These are phyloP conservation scores for Poecilia picta DNA, from an alignment of 2,797 vertebrate species.

Conservation along the genomic window DNA sequence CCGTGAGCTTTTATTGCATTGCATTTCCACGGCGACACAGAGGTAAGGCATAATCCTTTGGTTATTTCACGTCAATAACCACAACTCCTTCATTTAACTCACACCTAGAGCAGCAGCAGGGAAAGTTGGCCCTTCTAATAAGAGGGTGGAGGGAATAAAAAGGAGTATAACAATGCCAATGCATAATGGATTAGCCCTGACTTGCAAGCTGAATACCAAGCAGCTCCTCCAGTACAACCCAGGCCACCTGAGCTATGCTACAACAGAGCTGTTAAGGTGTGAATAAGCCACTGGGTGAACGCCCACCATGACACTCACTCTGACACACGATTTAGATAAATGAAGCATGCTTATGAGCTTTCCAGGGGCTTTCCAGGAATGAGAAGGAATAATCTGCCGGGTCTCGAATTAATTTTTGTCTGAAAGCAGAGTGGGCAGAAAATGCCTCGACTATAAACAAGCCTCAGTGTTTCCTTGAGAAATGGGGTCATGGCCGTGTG, in stretches of 20 bases:
- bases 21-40: conserved; percentile 64
- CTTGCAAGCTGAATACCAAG: conserved; percentile 72
- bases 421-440: conserved; percentile 38
- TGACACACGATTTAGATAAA: conserved; percentile 77
- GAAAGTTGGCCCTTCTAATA: conserved; percentile 69
- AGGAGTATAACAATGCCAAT: conserved; percentile 70
- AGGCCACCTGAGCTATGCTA: conserved; percentile 67
- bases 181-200: conserved; percentile 75
- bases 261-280: conserved; percentile 73
- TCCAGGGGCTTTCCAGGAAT: conserved; percentile 55
- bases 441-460: conserved; percentile 33
- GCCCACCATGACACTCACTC: conserved; percentile 65
- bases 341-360: conserved; percentile 77
- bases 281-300: conserved; percentile 68
- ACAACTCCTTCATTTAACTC: conserved; percentile 69
- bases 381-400: conserved; percentile 54
- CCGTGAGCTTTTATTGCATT: conserved; percentile 55
- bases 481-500: conserved; percentile 12
- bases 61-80: conserved; percentile 76
- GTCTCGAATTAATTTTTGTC: conserved; percentile 45
- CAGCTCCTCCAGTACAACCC: conserved; percentile 45
- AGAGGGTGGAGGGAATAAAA: conserved; percentile 49
- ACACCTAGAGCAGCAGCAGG: conserved; percentile 51
- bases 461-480: conserved; percentile 16
- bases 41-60: conserved; percentile 62